Evolutionary conservation across 92 coral and sea anemone species (phyloP).

Genomic region (Palythoa heliodiscus): DNA sequence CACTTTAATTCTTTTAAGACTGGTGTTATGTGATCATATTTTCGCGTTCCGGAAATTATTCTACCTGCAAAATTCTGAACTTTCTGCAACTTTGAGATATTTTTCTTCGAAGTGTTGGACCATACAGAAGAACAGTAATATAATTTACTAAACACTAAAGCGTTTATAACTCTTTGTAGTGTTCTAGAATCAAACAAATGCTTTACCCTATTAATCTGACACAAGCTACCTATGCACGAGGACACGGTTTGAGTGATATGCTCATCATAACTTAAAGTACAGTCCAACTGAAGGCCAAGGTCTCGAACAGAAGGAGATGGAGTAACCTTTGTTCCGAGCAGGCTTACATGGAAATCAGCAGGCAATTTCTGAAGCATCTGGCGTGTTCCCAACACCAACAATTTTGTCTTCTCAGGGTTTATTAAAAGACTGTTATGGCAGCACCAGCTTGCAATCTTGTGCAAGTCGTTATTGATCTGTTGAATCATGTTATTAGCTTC

Average conservation of each 20-base stretch:
- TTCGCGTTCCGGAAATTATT: no score
- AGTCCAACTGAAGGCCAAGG: conserved; percentile 26
- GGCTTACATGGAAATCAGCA: conserved; percentile 44
- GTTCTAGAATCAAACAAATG: conserved; percentile 28
- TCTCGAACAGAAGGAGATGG: conserved; percentile 37
- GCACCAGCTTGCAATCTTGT: conserved; percentile 53
- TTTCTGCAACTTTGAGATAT: no score
- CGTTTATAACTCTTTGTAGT: conserved; percentile 14
- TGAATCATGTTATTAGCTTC: conserved; percentile 24
- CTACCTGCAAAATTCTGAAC: no score
- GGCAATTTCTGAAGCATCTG: conserved; percentile 66
- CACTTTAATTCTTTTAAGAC: no score
- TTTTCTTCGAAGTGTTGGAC: not conserved
- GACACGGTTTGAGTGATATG: conserved; percentile 37
- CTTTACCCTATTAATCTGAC: conserved; percentile 48
- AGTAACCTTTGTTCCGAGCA: conserved; percentile 41
- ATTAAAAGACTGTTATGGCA: conserved; percentile 52
- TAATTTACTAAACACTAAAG: conserved; percentile 22
- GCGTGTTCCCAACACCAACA: conserved; percentile 60
- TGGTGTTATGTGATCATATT: not conserved
- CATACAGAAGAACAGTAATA: not conserved
- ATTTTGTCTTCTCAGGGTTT: conserved; percentile 43
- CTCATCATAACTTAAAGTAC: not conserved
- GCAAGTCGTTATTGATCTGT: conserved; percentile 36
- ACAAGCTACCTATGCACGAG: conserved; percentile 39